These are phyloP conservation scores for Drosophila repleta DNA, from an alignment of 1,140 invertebrate species.

Conservation along the genomic window DNA sequence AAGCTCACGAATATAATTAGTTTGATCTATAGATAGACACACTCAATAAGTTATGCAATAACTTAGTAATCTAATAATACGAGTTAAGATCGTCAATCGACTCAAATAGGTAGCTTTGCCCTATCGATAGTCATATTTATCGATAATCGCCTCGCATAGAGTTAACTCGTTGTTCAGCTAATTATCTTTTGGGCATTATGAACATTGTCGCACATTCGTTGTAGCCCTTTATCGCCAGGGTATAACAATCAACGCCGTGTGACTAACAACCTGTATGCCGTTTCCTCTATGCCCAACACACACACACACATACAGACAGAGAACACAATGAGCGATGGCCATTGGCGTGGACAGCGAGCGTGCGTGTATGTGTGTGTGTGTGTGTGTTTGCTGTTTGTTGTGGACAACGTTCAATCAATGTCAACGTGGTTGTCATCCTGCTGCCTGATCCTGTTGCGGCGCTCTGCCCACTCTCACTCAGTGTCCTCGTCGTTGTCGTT, in stretches of 20 bases:
- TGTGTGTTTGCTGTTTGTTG: conserved; percentile 53
- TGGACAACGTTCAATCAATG: conserved; percentile 79
- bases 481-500: background rate
- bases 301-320: background rate
- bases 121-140: conserved; percentile 2
- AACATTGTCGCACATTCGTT: conserved; percentile 16
- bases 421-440: conserved; percentile 63
- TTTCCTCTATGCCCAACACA: background rate
- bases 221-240: conserved; percentile 51
- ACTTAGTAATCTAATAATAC: too few species aligned
- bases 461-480: background rate
- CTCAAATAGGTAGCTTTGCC: background rate
- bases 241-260: conserved; percentile 70
- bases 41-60: too few species aligned
- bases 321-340: conserved; percentile 21
- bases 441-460: conserved; percentile 46
- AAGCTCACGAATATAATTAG: too few species aligned
- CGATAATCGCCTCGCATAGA: background rate
- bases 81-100: too few species aligned
- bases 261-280: conserved; percentile 55
- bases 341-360: conserved; percentile 4
- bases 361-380: conserved; percentile 2
- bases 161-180: conserved; percentile 12
- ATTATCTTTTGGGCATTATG: conserved; percentile 10
- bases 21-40: too few species aligned